Conservation (phyloP, 2,113 vertebrate genomes). For the Triplophysa siluroides region DNA sequence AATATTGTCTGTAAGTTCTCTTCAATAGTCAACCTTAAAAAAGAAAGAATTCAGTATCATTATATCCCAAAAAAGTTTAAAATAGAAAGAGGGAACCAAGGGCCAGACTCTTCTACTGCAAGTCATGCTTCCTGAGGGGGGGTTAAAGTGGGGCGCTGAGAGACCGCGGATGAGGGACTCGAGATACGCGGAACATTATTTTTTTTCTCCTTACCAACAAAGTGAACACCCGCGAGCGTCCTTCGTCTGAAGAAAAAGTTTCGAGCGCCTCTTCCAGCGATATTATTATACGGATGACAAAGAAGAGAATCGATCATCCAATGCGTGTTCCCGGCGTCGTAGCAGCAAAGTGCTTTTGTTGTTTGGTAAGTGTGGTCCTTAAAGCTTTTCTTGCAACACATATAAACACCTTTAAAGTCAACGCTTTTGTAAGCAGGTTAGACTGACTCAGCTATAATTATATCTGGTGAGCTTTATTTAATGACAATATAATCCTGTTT, state of each 20-base stretch:
- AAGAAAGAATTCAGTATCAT: not conserved
- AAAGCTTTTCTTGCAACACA: conserved; percentile 1
- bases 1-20: not conserved
- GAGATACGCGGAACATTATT: conserved; percentile 9
- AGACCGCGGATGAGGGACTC: conserved; percentile 16
- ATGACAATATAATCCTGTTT: not conserved
- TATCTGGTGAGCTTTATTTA: conserved; percentile 18
- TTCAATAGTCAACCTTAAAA: not conserved
- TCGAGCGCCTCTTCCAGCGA: not conserved
- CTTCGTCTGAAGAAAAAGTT: conserved; percentile 27
- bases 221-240: conserved; percentile 19
- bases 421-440: not conserved
- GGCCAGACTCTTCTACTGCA: not conserved
- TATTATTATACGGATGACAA: not conserved
- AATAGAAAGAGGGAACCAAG: not conserved
- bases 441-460: conserved; percentile 12
- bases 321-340: conserved; percentile 13
- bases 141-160: conserved; percentile 27
- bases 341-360: conserved; percentile 46
- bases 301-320: conserved; percentile 7
- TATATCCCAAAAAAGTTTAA: not conserved
- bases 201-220: conserved; percentile 7
- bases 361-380: conserved; percentile 52
- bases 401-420: conserved; percentile 15
- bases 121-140: conserved; percentile 8